Base-by-base conservation (phyloP, 2,113 vertebrate genomes). In the Caretta caretta region DNA sequence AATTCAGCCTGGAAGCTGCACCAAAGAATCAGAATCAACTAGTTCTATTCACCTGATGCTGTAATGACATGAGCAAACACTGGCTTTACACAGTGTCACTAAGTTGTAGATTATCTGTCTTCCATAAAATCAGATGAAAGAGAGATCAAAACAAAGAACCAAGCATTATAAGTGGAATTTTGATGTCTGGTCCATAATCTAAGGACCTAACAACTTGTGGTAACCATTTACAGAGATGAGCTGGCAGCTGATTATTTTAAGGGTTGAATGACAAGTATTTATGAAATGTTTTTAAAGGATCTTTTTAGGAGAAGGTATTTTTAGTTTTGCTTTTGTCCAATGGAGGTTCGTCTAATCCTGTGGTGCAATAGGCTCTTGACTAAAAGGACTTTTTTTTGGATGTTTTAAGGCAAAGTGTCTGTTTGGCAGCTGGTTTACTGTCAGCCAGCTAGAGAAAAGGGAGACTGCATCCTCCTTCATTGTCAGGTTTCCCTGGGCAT, bases 41-140 rank as follows among this genome's bases (percentile, higher is more conserved):
- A 98, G 98, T 82, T 99, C 99, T 50, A 98, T 99, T 98, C 99
- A 98, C 88, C 97, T 99, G 94, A 99, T 99, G 99, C 98, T 99
- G 95, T 99, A 98, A 98, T 82, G 13, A 59, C 50, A 90, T 49
- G 82, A 95, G 86, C 90, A 84, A 96, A 93, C 88, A 75, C 84
- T 90, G 96, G 79, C 96, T 98, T 97, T 50, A 17, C 76, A 90
- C 87, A 94, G 92, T 91, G 92, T 97, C 95, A 90, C 89, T 78
- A 76, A 95, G 76, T 83, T 94, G 95, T 97, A 84, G 65, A 83
- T 97, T 96, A 90, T 10, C 93, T 94, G 90, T 96, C 93, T 84
- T 94, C 89, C 62, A 4, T 59, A 87, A 11, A 51, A 56, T 94
- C 83, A 81, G 89, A 86, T 90, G 88, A 93, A 95, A 90, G 83